Base-by-base conservation (phyloP, 2,113 vertebrate genomes). In the Dermatemys mawii region DNA sequence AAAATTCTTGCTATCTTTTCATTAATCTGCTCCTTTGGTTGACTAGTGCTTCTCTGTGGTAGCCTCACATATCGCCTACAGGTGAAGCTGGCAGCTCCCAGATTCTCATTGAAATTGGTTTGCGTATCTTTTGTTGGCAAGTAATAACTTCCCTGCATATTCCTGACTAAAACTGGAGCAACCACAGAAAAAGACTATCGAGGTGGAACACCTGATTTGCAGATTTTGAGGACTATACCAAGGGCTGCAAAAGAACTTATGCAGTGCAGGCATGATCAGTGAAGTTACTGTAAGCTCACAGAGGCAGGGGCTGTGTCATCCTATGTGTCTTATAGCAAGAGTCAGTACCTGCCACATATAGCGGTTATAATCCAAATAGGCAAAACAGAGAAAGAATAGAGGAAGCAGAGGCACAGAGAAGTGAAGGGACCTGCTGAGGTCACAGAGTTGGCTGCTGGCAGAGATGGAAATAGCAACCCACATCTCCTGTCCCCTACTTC, bases 181-280 rank as follows among this genome's bases (percentile, higher is more conserved):
- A 86, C 13, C 8, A 48, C 26, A 1, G 22, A 81, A 19, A 0
- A 5, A 84, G 60, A 35, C 22, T 76, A 70, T 54, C 86, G 44
- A 85, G 48, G 53, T 80, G 82, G 26, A 48, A 48, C 0, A 16
- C 17, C 38, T 44, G 78, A 84, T 67, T 0, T 84, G 49, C 76
- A 87, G 49, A 63, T 60, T 26, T 78, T 0, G 0, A 29, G 84
- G 2, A 38, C 51, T 27, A 51, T 35, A 63, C 0, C 1, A 19
- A 84, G 90, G 87, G 26, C 26, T 41, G 10, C 0, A 0, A 0
- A 0, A 12, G 70, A 60, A 32, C 32, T 76, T 76, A 46, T 13
- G 27, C 41, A 46, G 73, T 76, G 24, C 73, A 51, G 26, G 19
- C 26, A 44, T 2, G 54, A 29, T 1, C 16, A 79, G 11, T 5